phyloP scores from a whole-genome alignment of 2,888 invertebrate species.

The Notocelia uddmanniana region DNA sequence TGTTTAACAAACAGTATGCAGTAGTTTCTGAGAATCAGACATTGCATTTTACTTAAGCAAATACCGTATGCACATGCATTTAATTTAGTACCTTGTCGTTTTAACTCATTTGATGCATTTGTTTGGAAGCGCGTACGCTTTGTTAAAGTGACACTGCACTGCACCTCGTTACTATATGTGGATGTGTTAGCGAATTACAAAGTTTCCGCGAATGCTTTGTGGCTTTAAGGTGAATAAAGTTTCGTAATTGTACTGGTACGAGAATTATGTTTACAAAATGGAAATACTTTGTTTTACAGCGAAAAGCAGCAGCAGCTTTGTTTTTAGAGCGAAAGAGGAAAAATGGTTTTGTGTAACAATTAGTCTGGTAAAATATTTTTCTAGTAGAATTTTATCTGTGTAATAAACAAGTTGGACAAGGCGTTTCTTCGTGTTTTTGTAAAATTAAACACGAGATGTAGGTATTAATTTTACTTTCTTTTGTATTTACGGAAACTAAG shows the following conservation, averaged over 20 bases:
- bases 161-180: conserved; percentile 6
- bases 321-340: too few relatives aligned
- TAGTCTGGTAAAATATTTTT: neutral
- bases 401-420: neutral
- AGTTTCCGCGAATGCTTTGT: conserved; percentile 12
- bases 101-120: conserved; percentile 13
- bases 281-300: neutral
- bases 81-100: conserved; percentile 3
- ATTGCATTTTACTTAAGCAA: neutral
- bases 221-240: conserved; percentile 11
- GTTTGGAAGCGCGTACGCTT: neutral
- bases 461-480: neutral
- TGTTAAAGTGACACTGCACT: conserved; percentile 19
- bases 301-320: too few relatives aligned
- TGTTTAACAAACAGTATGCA: neutral
- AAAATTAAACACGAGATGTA: neutral
- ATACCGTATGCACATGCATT: neutral
- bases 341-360: neutral
- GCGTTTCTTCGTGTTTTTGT: neutral
- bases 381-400: neutral
- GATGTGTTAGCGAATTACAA: conserved; percentile 1
- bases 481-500: neutral
- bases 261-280: neutral
- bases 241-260: neutral
- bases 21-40: conserved; percentile 10